Base-by-base conservation (phyloP, 2,888 invertebrate genomes). In the Oscheius onirici region DNA sequence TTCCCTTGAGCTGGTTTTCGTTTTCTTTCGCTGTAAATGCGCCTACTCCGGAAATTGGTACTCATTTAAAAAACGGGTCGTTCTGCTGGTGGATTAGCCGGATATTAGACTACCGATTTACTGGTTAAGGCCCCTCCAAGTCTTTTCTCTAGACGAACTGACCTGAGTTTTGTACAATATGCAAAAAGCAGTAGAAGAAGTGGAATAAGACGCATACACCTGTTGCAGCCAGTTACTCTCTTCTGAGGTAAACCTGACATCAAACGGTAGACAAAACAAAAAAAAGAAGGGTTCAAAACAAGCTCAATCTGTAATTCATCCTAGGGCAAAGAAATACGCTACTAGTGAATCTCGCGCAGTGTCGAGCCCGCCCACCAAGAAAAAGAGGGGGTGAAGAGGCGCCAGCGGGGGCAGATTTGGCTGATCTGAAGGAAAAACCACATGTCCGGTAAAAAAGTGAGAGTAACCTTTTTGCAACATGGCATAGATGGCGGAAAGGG, bases 161-260 rank as follows among this genome's bases (percentile, higher is more conserved):
- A 58, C 58, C 58, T 58, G 41, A 2, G 20, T 22, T 8, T 55
- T 13, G 24, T 41, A 40, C 41, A n/a, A 20, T 58, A 58, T 28
- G 13, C 40, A 34, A 63, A 28, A 49, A 63, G 51, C 20, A 17
- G 13, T 11, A 63, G 20, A 26, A 49, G 15, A n/a, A 49, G 49
- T 24, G 34, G 34, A 26, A 49, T 10, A 49, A 22, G 26, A 46
- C 46, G 63, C 63, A 63, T 63, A 49, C 63, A 63, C 20, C 46
- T 22, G 49, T 49, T 26, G 49, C 26, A 46, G 20, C 13, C 63
- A 17, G 1, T n/a, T n/a, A 46, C 17, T 15, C 46, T 46, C 17
- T 46, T 3, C 46, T 3, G 34, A 34, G 34, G 34, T 34, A 34
- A 34, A 34, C 17, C 22, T 20, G 17, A 17, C 34, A 17, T 44